These are phyloP conservation scores for Poeciliopsis infans DNA, from an alignment of 2,797 vertebrate genomes.

Conservation along the genomic window DNA sequence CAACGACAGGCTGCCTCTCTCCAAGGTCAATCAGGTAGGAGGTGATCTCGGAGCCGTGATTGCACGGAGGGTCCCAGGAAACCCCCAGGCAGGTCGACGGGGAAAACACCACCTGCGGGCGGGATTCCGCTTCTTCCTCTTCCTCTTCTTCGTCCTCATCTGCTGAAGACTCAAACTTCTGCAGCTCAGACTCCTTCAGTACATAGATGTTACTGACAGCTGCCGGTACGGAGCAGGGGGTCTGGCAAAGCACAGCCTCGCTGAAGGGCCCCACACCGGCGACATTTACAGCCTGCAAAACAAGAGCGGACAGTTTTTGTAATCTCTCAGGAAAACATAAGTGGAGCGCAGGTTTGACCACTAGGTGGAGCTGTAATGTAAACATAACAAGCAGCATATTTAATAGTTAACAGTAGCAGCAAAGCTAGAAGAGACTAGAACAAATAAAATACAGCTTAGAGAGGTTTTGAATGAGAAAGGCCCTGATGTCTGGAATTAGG, in stretches of 20 bases:
- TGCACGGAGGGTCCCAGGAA: slow-evolving; percentile 90
- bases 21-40: slow-evolving; percentile 96
- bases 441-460: neutral
- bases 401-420: neutral
- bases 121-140: slow-evolving; percentile 51
- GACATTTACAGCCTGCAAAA: slow-evolving; percentile 85
- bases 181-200: slow-evolving; percentile 87
- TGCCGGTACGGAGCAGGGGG: slow-evolving; percentile 93
- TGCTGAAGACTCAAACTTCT: slow-evolving; percentile 60
- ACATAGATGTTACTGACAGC: slow-evolving; percentile 87
- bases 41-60: slow-evolving; percentile 93
- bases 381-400: slow-evolving; percentile 9
- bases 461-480: neutral
- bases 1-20: slow-evolving; percentile 88
- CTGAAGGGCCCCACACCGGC: slow-evolving; percentile 93
- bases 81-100: slow-evolving; percentile 93
- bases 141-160: slow-evolving; percentile 72
- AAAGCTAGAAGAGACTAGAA: neutral
- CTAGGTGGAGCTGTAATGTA: slow-evolving; percentile 60
- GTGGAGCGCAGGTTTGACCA: slow-evolving; percentile 47
- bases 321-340: neutral
- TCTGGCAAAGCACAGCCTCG: slow-evolving; percentile 89
- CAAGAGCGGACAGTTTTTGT: neutral
- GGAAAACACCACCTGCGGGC: slow-evolving; percentile 76
- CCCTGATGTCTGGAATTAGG: neutral